These are phyloP conservation scores for Nemurella pictetii DNA, from an alignment of 2,888 invertebrate species.

Conservation along the genomic window DNA sequence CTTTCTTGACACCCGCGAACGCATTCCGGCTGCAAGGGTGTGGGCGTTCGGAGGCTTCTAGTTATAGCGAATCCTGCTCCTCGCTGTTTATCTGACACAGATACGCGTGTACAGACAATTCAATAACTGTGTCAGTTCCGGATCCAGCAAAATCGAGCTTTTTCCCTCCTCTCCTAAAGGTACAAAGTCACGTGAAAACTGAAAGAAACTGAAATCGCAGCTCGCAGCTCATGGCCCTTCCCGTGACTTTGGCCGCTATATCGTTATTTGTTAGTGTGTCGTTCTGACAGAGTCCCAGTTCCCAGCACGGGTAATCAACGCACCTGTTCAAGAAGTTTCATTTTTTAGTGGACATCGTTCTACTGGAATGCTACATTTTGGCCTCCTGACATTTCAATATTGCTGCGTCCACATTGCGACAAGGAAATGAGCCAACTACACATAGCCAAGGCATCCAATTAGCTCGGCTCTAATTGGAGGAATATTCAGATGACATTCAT, in stretches of 20 bases:
- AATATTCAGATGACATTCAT: not conserved
- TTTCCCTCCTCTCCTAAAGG: no score
- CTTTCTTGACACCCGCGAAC: not conserved
- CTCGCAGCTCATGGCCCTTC: not conserved
- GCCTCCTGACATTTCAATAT: not conserved
- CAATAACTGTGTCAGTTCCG: not conserved
- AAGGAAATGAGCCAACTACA: not conserved
- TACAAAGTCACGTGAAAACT: not conserved
- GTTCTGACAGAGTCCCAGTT: not conserved
- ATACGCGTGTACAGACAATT: not conserved
- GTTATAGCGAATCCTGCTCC: no score
- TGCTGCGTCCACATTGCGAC: not conserved
- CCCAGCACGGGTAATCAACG: not conserved
- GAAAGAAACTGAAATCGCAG: not conserved
- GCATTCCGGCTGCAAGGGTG: not conserved
- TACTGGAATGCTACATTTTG: not conserved
- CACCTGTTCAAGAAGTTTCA: not conserved
- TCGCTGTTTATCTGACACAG: not conserved
- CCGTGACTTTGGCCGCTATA: not conserved
- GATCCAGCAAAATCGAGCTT: not conserved
- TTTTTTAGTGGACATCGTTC: not conserved
- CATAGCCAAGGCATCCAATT: not conserved
- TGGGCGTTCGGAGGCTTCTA: no score
- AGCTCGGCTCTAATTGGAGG: not conserved
- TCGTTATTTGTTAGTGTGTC: not conserved